Evolutionary conservation across 1,140 invertebrate genomes (phyloP).

Genomic region (Centruroides vittatus): DNA sequence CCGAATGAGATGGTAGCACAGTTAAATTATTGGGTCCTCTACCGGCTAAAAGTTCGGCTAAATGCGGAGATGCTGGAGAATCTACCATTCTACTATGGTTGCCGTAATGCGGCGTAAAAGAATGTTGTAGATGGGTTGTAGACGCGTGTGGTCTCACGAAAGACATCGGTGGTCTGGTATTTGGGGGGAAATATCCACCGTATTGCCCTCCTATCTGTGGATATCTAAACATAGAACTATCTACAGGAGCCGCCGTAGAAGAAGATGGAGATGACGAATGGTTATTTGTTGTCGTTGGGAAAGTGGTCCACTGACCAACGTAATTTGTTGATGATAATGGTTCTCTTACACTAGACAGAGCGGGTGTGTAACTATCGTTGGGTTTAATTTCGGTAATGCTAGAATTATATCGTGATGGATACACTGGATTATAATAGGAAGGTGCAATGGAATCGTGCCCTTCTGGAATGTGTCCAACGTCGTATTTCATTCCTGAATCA

Average conservation of each 20-base stretch:
- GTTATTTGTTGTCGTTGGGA: too few species aligned
- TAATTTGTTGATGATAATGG: too few species aligned
- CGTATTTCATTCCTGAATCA: too few species aligned
- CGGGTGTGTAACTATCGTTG: too few species aligned
- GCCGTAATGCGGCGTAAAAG: constrained; percentile 4
- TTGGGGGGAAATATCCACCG: constrained; percentile 5
- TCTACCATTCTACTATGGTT: constrained; percentile 33
- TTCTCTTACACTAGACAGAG: too few species aligned
- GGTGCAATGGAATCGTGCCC: too few species aligned
- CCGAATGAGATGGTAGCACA: neutral
- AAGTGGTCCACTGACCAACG: too few species aligned
- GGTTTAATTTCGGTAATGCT: too few species aligned
- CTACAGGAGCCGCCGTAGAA: constrained; percentile 4
- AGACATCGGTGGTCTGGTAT: neutral
- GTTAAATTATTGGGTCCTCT: constrained; percentile 3
- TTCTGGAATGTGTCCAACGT: too few species aligned
- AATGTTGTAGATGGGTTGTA: constrained; percentile 1
- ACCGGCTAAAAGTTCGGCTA: constrained; percentile 28
- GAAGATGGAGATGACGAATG: neutral
- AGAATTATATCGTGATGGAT: too few species aligned
- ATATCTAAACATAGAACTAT: constrained; percentile 3
- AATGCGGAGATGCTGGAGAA: constrained; percentile 39
- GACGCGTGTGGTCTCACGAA: neutral
- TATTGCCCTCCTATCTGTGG: constrained; percentile 6
- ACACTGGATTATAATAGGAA: too few species aligned